Evolutionary conservation across 2,113 vertebrate species (phyloP), one percentile per base, ranked within the genome.

Genomic region (Semicossyphus pulcher): DNA sequence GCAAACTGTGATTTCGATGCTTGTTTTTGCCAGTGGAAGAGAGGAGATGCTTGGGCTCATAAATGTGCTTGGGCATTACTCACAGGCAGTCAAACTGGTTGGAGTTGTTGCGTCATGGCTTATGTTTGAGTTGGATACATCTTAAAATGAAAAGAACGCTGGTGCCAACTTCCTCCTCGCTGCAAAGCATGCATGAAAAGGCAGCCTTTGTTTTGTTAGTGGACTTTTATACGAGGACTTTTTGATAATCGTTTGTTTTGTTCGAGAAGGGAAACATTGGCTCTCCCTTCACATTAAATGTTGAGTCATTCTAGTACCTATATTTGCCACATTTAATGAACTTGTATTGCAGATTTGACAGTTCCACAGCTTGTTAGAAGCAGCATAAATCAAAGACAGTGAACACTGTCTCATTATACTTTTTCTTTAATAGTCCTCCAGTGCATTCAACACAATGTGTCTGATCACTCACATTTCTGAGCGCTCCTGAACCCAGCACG

Each of bases 11-110:
- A 59, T 62, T 73, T 52, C 54, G 53, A 51, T 51, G 2, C 25
- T 75, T 80, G 70, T 79, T 88, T 67, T 81, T 77, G 60, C 80
- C 78, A 79, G 65, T 52, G 68, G 78, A 88, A 84, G 70, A 72
- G 72, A 67, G 41, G 45, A 23, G 67, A 85, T 72, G 45, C 73
- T 20, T 51, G 10, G 49, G 45, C 53, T 81, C 73, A 36, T 68
- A 57, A 73, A 83, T 49, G 44, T 26, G 65, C 47, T 25, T 29
- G 25, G 51, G 48, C 61, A 53, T 76, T 65, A 89, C 64, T 85
- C 83, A 84, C 57, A 6, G 54, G 15, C 58, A 80, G 51, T 72
- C 28, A 34, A 44, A 81, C 48, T 74, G 62, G 59, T 66, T 60
- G n/a, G 59, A 85, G 53, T 20, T 51, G 51, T 66, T 86, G 74